Base-by-base conservation (phyloP, 2,888 invertebrate genomes). In the Aspidiotus rigidus region DNA sequence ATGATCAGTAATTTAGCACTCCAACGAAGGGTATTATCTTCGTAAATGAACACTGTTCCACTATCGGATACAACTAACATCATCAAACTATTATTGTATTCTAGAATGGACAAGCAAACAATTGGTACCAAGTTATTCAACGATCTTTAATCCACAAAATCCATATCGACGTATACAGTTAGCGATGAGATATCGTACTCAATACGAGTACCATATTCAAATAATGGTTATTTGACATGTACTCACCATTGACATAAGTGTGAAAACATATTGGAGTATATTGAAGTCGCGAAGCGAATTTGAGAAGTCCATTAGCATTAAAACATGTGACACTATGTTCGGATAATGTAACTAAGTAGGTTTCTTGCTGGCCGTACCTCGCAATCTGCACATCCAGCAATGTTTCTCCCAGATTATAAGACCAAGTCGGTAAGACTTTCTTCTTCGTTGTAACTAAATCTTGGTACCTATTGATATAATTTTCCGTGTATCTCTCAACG, bases 1-100 rank as follows among this genome's bases (percentile, higher is more conserved):
- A 85, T 79, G 73, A 85, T 84, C 41, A 88, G 81, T 70, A 94
- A 80, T 77, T 91, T 90, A 40, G 95, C 91, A 1, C 92, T 90
- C 97, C 97, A 98, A 75, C 88, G 84, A 59, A 97, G 80, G 11
- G 85, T 86, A 15, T 88, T 87, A 72, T 89, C 86, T 77, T 93
- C 87, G 78, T 93, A 96, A 71, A 98, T 83, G 75, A 90, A 83
- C 71, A 97, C 78, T 69, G 91, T 90, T 60, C 85, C 85, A 62
- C 89, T 88, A 75, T 93, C 90, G 49, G 92, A 88, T 6, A 88
- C 85, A 16, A 95, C 84, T 77, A 92, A 81, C 60, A 85, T 82
- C 77, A 89, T 82, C 55, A 90, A 77, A 72, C 86, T 84, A n/a
- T 87, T 84, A 71, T n/a, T 62, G n/a, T n/a, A 62, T 16, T 62